Base-by-base conservation (phyloP, 92 coral and sea anemone species). In the Parazoanthus swiftii region DNA sequence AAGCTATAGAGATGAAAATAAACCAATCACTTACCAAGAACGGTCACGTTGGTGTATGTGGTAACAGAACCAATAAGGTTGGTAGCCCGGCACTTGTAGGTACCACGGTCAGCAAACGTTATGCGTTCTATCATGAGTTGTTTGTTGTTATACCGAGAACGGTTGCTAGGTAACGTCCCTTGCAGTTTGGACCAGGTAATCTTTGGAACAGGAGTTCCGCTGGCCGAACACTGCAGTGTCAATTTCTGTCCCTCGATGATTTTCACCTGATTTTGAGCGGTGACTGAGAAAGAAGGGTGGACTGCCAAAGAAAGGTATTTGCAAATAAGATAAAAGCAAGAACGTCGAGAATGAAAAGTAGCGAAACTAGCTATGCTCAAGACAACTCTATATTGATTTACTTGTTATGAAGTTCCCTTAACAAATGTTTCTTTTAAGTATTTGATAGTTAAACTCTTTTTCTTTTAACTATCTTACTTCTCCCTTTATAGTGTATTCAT, bases 161-260 rank as follows among this genome's bases (percentile, higher is more conserved):
- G 71, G 73, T 38, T 67, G 50, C 48, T 29, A 14, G 85, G 86
- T 43, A 81, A 42, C 43, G n/a, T 25, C 3, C 75, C 86, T 0
- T 25, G 14, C 46, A 63, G 46, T 81, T 81, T 81, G 7, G 51
- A 37, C 86, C 86, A 81, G 25, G 86, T 81, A 4, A 56, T 56
- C 36, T 78, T 78, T 11, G 82, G 76, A 35, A 72, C 39, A 1
- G 76, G 76, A 72, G 76, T 72, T 15, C 80, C 79, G 8, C 8
- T 75, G 48, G 79, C 79, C 23, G 79, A 77, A 20, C 81, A 77
- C 18, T 36, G 81, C 33, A 77, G 21, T 36, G 59, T 25, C 36
- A 77, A 44, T 63, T 44, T 26, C 66, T 58, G 81, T 0, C 82
- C 82, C 48, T 78, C 82, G 6, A 48, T 46, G 10, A 78, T 46